These are phyloP conservation scores for Orthosia gothica DNA, from an alignment of 2,888 invertebrate species.

Conservation along the genomic window DNA sequence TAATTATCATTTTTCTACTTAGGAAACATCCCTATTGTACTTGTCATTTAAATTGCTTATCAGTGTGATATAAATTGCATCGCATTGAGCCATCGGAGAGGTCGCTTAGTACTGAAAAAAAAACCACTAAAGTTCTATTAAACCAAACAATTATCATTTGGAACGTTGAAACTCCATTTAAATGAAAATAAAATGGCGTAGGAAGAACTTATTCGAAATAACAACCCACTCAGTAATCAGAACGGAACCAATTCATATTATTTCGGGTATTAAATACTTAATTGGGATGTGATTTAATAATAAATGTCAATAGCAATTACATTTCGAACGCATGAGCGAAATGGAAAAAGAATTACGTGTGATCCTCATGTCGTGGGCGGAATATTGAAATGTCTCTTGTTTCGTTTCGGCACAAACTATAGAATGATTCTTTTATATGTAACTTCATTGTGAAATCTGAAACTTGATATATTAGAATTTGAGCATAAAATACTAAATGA, in stretches of 20 bases:
- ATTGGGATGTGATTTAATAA: conserved; percentile 47
- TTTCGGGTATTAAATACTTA: conserved; percentile 28
- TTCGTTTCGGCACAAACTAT: not conserved
- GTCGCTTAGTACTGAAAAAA: no score
- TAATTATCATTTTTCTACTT: no score
- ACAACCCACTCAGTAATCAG: conserved; percentile 3
- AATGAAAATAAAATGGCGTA: not conserved
- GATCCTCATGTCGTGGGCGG: not conserved
- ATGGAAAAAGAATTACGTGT: conserved; percentile 5
- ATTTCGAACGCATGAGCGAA: conserved; percentile 25
- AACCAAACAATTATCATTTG: not conserved
- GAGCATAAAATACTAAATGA: not conserved
- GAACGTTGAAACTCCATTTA: not conserved
- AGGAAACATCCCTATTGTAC: no score
- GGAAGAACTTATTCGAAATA: not conserved
- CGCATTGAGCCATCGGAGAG: no score
- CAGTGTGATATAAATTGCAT: no score
- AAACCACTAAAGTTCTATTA: no score
- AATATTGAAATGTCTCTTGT: not conserved
- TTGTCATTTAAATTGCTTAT: no score
- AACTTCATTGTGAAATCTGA: no score
- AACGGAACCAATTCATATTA: conserved; percentile 33
- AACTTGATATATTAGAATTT: no score
- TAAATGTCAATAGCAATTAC: conserved; percentile 47
- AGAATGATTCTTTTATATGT: not conserved